Percentiles rank a stretch among this genome's conserved stretches.
Conservation (phyloP, 2,113 vertebrate species). For the Alexandromys fortis region DNA sequence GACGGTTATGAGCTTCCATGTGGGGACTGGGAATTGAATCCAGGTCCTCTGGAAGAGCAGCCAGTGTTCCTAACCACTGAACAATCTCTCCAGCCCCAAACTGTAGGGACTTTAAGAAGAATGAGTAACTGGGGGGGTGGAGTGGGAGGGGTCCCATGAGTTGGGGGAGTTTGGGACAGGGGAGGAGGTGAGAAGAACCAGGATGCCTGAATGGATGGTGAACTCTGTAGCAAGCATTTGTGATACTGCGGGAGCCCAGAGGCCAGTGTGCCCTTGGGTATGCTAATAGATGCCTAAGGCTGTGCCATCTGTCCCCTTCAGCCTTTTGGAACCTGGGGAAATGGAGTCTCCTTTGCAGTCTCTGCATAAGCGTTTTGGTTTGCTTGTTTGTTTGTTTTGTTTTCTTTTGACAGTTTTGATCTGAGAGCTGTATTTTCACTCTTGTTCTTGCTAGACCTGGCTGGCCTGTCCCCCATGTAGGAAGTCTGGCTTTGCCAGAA, state of each 20-base stretch:
- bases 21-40: no score
- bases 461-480: rapidly evolving
- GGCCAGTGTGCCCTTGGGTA: neutral
- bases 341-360: neutral
- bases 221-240: neutral
- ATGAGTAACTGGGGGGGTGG: neutral
- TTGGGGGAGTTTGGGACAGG: neutral
- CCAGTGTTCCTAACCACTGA: no score
- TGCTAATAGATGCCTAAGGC: neutral
- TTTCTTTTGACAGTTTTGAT: no score
- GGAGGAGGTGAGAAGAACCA: neutral
- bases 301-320: neutral
- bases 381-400: no score
- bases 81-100: no score
- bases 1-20: no score
- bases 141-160: neutral
- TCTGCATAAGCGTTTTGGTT: neutral
- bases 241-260: neutral
- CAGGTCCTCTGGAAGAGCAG: no score
- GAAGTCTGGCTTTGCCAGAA: neutral
- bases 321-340: neutral
- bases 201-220: neutral
- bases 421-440: rapidly evolving
- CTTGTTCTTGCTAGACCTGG: neutral
- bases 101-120: neutral